Conservation (phyloP, 1,140 invertebrate genomes). For the Subanguina moxae region DNA sequence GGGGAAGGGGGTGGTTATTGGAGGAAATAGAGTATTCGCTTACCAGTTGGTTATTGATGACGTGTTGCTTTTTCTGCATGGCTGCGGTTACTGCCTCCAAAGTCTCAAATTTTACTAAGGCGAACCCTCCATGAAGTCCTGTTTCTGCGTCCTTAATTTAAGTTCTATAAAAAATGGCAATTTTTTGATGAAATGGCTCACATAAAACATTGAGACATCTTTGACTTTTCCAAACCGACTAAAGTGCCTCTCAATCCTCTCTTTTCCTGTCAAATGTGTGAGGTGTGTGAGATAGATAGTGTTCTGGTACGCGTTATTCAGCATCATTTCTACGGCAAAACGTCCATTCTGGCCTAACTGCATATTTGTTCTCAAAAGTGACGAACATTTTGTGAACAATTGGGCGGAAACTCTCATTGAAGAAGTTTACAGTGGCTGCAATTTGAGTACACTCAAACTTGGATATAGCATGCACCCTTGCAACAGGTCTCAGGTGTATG, state of each 20-base stretch:
- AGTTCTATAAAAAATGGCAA: neutral
- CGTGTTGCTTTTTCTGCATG: conserved; percentile 48
- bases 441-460: no score
- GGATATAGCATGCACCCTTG: no score
- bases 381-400: neutral
- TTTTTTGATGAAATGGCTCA: conserved; percentile 33
- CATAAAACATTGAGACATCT: conserved; percentile 50
- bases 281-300: conserved; percentile 48
- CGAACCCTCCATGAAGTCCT: conserved; percentile 56
- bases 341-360: neutral
- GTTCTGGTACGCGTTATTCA: neutral
- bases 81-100: conserved; percentile 42
- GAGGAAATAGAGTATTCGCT: no score
- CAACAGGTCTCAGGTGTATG: no score
- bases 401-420: no score
- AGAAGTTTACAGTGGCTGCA: no score
- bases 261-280: conserved; percentile 49
- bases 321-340: neutral
- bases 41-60: conserved; percentile 55
- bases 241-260: conserved; percentile 53
- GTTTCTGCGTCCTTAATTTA: conserved; percentile 48
- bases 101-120: conserved; percentile 47
- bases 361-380: neutral
- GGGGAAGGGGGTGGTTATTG: no score
- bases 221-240: conserved; percentile 48